Base-by-base conservation (phyloP, 2,888 invertebrate species). In the Sisyra nigra region DNA sequence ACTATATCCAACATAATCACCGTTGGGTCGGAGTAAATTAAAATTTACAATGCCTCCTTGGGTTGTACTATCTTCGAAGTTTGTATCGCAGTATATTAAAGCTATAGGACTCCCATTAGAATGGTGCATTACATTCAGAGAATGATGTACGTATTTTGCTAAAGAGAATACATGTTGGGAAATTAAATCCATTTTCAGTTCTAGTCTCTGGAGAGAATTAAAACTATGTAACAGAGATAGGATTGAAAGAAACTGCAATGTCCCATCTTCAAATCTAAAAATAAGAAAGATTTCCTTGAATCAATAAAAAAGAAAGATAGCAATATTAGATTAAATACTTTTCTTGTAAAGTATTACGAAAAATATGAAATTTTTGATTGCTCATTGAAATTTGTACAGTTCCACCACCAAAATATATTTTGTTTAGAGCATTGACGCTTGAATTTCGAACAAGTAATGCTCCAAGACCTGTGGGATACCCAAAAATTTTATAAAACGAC, bases 401-500 rank as follows among this genome's bases (percentile, higher is more conserved):
- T 7, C 97, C 97, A 32, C 96, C 97, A 14, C 94, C 94, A 67
- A 87, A 94, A 60, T 88, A 94, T 42, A 60, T 65, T 55, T 83
- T 80, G 39, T 73, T 69, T 48, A 91, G 63, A 7, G 75, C 62
- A 53, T 65, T 46, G 31, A 65, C 62, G 56, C 75, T 77, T 14
- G 62, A 57, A 55, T 82, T 84, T 54, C 68, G 76, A 0, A 94
- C 80, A 44, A 96, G 57, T 14, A 94, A 60, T 9, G 89, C 93
- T 24, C 96, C 97, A 13, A 96, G 65, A 3, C 97, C 97, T 41
- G 94, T 94, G 2, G 97, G 97, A 60, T 84, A 94, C 14, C 85
- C 85, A 67, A 97, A 96, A 55, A 97, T 84, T 69, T 96, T 97
- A 65, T 97, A 97, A 67, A 97, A 97, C 1, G 96, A 96, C 13